phyloP scores from a whole-genome alignment of 2,797 vertebrate species.

The Rallus crepitans region DNA sequence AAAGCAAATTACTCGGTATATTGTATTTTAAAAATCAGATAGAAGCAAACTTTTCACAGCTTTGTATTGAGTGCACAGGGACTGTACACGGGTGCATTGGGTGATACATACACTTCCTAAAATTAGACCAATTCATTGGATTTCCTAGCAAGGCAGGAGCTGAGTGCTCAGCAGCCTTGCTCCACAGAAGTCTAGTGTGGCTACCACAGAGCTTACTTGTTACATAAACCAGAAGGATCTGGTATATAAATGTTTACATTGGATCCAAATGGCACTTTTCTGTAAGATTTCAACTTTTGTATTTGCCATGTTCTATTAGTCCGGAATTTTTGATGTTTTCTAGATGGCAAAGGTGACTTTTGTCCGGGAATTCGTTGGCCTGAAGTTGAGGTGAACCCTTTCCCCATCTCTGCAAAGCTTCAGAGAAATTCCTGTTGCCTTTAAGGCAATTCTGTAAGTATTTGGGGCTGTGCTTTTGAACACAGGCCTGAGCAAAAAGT shows the following conservation, averaged over 20 bases:
- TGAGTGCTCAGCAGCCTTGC: not conserved
- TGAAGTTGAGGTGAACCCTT: not conserved
- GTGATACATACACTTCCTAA: not conserved
- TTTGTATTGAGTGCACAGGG: not conserved
- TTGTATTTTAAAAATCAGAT: not conserved
- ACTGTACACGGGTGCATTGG: not conserved
- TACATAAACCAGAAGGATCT: not conserved
- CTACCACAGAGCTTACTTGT: not conserved
- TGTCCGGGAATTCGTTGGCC: not conserved
- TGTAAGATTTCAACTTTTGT: not conserved
- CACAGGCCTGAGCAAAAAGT: not conserved
- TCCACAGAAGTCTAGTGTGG: not conserved
- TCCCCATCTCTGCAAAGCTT: not conserved
- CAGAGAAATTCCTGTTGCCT: not conserved
- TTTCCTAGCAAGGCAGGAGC: not conserved
- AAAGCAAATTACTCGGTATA: slow-evolving; percentile 10
- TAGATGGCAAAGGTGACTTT: slow-evolving; percentile 74
- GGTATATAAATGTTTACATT: not conserved
- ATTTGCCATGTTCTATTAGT: slow-evolving; percentile 56
- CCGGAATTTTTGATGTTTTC: slow-evolving; percentile 40
- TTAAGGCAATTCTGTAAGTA: not conserved
- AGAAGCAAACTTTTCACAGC: not conserved
- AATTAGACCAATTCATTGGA: not conserved
- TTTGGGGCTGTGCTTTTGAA: not conserved
- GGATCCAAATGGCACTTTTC: not conserved